Conservation (phyloP, 1,140 invertebrate species). For the Apolygus lucorum region DNA sequence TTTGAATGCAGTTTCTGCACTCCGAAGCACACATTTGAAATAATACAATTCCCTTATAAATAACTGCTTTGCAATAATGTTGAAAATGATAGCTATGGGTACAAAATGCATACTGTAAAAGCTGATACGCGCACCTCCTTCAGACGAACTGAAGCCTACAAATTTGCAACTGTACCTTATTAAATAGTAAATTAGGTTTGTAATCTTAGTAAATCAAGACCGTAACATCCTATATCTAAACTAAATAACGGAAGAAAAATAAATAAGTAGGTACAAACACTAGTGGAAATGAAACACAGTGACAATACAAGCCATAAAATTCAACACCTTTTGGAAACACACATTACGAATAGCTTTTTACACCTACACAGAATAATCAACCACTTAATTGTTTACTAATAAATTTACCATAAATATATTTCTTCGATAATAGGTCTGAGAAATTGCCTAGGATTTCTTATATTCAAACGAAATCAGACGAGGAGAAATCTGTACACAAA, state of each 20-base stretch:
- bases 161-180: no score
- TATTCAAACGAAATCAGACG: not conserved
- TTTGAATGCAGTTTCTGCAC: no score
- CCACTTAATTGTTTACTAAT: not conserved
- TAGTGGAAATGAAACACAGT: not conserved
- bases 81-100: no score
- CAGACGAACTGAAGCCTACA: no score
- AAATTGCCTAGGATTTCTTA: not conserved
- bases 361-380: constrained; percentile 1
- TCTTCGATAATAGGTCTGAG: not conserved
- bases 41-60: no score
- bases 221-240: not conserved
- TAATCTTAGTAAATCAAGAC: not conserved
- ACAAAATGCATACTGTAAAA: no score
- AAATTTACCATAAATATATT: constrained; percentile 11
- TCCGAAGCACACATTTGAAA: no score
- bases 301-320: not conserved
- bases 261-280: not conserved
- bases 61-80: no score
- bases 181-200: no score
- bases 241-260: not conserved
- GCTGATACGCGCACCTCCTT: no score
- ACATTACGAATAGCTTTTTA: not conserved
- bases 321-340: not conserved
- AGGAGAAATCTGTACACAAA: not conserved